Evolutionary conservation across 1,140 invertebrate genomes (phyloP), one percentile per base, ranked within the genome.

Genomic region (Drosophila auraria): DNA sequence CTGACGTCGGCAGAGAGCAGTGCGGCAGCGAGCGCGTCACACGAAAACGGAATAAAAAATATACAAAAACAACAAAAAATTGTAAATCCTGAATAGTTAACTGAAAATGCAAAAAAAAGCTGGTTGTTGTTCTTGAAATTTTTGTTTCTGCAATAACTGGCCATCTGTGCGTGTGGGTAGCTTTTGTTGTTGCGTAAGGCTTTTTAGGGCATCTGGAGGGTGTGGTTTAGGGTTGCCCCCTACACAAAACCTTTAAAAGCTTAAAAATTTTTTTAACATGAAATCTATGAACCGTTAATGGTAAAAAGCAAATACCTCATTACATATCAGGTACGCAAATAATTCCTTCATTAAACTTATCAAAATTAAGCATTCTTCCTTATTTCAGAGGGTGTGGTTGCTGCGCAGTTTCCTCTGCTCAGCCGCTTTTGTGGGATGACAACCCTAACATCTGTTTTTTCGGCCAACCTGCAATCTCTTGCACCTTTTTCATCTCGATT

Each of bases 141-240:
- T 33, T 70, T 63, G 38, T 57, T 59, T 47, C 62, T 78, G 80
- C 81, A 83, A 82, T 79, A 71, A 82, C 75, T 83, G 75, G 50
- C 65, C 57, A 68, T 64, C 70, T 80, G 61, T 76, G 75, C 83
- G 59, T 17, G 66, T 44, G 27, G 12, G n/a, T 50, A 53, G 25
- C n/a, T 75, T 69, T 87, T 87, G 80, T 87, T 87, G 78, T 87
- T 87, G 83, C 83, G 83, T 87, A 87, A 87, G 84, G 82, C 82
- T 90, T 91, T 91, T 82, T 91, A 83, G 87, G 87, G 71, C 87
- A 91, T 76, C 70, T 79, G 72, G 86, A 91, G 87, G 87, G 87
- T 89, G 87, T 91, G 87, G 87, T 86, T 89, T 80, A 82, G 74
- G 59, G 63, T 58, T 66, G 40, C n/a, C 63, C 15, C 15, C 15